phyloP scores from a whole-genome alignment of 2,113 vertebrate genomes.

The Pachycephala philippinensis region DNA sequence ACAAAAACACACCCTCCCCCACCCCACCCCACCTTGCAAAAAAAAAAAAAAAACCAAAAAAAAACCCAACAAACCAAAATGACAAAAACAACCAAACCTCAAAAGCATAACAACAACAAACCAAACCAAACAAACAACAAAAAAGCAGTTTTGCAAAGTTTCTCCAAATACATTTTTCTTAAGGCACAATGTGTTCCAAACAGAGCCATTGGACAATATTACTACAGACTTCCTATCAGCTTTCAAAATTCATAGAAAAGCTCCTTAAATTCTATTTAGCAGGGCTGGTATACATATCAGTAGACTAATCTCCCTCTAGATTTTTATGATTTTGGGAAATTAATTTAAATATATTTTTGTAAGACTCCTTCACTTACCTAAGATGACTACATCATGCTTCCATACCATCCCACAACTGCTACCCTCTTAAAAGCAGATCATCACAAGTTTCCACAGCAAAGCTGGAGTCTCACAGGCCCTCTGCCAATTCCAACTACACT shows the following conservation, averaged over 20 bases:
- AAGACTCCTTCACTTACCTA: neutral
- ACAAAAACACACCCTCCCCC: neutral
- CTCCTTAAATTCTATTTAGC: neutral
- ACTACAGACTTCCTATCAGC: neutral
- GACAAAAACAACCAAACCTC: neutral
- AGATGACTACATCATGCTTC: neutral
- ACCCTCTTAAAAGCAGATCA: neutral
- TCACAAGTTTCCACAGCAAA: neutral
- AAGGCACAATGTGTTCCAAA: neutral
- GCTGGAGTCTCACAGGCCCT: neutral
- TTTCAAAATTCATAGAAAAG: neutral
- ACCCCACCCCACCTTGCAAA: neutral
- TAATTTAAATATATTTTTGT: neutral
- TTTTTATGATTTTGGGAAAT: neutral
- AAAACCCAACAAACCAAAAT: neutral
- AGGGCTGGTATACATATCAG: neutral
- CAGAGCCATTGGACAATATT: neutral
- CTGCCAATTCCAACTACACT: neutral
- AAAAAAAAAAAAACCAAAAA: rapidly evolving
- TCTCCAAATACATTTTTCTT: neutral
- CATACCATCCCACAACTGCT: neutral
- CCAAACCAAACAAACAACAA: neutral
- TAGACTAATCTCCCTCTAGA: neutral
- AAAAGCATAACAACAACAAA: neutral
- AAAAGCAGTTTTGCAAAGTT: neutral